Conservation (phyloP, 2,113 vertebrate genomes). For the Alouatta palliata region DNA sequence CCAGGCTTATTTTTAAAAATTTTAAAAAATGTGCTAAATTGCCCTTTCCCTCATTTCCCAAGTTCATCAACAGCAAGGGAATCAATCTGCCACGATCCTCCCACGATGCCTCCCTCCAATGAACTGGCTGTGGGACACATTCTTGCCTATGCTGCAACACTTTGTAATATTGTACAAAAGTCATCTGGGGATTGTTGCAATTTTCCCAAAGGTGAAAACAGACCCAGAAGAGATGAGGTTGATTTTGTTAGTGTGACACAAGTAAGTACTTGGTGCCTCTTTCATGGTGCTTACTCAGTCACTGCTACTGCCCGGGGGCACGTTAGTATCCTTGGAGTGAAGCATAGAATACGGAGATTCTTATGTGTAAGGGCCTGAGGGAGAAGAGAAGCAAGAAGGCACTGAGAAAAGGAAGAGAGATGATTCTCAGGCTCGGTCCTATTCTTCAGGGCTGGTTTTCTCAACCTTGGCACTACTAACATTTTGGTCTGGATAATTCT, state of each 20-base stretch:
- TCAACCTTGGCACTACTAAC: neutral
- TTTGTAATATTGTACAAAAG: constrained; percentile 44
- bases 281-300: neutral
- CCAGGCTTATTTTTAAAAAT: neutral
- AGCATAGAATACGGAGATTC: neutral
- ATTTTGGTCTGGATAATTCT: neutral
- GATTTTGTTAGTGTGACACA: neutral
- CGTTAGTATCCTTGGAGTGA: neutral
- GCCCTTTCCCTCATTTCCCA: neutral
- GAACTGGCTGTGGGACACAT: neutral
- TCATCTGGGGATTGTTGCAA: neutral
- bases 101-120: neutral
- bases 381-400: neutral
- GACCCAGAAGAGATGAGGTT: neutral
- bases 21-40: neutral
- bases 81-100: neutral
- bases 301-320: neutral
- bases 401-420: neutral
- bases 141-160: neutral
- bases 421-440: neutral
- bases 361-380: neutral
- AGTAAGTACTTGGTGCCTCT: neutral
- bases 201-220: neutral
- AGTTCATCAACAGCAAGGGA: neutral
- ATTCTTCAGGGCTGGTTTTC: neutral